Percentiles rank a stretch among this genome's conserved stretches.
phyloP scores from a whole-genome alignment of 2,797 vertebrate species.

The Leptoclinus maculatus region DNA sequence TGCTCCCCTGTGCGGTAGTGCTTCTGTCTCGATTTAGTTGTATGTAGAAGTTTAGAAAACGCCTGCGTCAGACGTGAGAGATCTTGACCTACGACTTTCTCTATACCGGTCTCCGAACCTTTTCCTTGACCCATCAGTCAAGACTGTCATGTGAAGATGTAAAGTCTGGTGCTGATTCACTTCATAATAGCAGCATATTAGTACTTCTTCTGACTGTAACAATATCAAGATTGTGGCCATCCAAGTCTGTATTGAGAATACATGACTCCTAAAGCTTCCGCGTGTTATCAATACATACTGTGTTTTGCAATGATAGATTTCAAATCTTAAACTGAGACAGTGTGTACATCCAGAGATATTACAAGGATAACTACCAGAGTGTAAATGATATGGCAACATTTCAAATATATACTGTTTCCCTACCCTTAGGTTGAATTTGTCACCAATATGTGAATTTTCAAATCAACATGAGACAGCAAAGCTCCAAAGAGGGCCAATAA shows the following conservation, averaged over 20 bases:
- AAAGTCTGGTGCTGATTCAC: neutral
- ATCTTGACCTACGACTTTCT: neutral
- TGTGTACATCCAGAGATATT: neutral
- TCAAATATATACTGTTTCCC: neutral
- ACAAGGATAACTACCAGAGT: neutral
- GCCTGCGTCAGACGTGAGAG: neutral
- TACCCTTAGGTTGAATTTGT: neutral
- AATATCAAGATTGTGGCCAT: neutral
- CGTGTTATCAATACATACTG: neutral
- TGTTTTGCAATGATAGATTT: neutral
- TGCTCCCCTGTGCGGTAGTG: constrained; percentile 5
- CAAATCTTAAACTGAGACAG: neutral
- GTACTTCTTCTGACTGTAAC: neutral
- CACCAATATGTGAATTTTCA: neutral
- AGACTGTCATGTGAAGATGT: neutral
- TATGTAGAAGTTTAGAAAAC: constrained; percentile 1
- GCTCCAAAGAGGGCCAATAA: neutral
- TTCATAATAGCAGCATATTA: neutral
- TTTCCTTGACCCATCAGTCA: neutral
- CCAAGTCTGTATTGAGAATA: neutral
- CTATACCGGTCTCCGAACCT: neutral
- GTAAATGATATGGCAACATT: neutral
- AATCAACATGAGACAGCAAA: neutral
- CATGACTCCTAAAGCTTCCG: neutral
- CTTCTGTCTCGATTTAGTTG: constrained; percentile 26